These are phyloP conservation scores for Xiphydria camelus DNA, from an alignment of 2,888 invertebrate genomes.

Conservation along the genomic window DNA sequence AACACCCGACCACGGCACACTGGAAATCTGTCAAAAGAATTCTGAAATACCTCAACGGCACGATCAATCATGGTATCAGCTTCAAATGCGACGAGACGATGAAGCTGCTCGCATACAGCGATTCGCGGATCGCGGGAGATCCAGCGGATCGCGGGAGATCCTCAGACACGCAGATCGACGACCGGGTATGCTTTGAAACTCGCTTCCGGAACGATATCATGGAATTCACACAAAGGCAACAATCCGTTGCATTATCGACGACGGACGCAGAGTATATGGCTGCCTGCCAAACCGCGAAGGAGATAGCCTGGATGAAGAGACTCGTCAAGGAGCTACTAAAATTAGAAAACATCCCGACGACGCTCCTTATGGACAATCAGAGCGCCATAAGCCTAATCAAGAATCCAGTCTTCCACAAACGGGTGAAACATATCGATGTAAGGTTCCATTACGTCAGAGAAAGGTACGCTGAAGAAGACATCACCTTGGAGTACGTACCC, in stretches of 20 bases:
- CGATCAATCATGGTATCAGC: slow-evolving; percentile 5
- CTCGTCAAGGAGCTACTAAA: too few species aligned
- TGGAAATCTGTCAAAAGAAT: slow-evolving; percentile 17
- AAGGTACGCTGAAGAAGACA: slow-evolving; percentile 2
- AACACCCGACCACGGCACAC: slow-evolving; percentile 11
- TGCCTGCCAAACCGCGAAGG: slow-evolving; percentile 7
- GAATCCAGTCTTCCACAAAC: slow-evolving; percentile 25
- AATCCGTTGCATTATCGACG: background rate
- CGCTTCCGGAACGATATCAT: slow-evolving; percentile 10
- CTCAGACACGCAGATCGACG: too few species aligned
- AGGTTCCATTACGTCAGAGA: slow-evolving; percentile 21
- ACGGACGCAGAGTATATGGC: background rate
- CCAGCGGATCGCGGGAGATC: too few species aligned
- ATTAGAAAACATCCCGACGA: slow-evolving; percentile 6
- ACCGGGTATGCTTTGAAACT: too few species aligned
- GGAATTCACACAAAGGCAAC: slow-evolving; percentile 11
- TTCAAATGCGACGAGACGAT: slow-evolving; percentile 7
- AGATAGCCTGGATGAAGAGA: slow-evolving; percentile 25
- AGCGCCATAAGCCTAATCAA: slow-evolving; percentile 24
- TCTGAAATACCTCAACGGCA: slow-evolving; percentile 14
- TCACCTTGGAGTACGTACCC: background rate
- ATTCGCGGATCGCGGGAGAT: slow-evolving; percentile 17
- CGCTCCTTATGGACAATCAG: slow-evolving; percentile 25
- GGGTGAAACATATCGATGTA: slow-evolving; percentile 27
- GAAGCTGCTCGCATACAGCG: slow-evolving; percentile 12